Conservation (phyloP, 2,113 vertebrate species). For the Thamnaconus septentrionalis region DNA sequence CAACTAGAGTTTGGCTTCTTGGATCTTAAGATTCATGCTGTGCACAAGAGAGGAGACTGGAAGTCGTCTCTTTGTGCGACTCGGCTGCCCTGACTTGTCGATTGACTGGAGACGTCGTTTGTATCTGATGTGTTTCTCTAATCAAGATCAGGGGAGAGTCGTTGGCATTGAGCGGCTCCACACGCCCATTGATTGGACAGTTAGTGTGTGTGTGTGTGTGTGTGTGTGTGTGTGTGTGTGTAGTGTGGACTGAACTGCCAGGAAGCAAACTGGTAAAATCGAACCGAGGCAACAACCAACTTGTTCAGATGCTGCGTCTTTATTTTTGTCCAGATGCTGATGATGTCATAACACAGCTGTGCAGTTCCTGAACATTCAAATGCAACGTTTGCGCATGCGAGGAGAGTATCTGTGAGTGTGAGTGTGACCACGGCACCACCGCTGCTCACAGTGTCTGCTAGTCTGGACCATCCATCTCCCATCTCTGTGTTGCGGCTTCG, state of each 20-base stretch:
- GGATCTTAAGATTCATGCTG: not conserved
- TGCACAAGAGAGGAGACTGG: constrained; percentile 41
- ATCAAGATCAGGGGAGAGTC: constrained; percentile 95
- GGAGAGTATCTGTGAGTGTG: too few relatives aligned
- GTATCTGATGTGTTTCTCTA: constrained; percentile 81
- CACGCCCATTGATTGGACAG: constrained; percentile 83
- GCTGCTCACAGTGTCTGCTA: not conserved
- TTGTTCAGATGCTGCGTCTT: too few relatives aligned
- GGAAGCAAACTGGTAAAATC: constrained; percentile 16
- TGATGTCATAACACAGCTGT: too few relatives aligned
- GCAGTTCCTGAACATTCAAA: too few relatives aligned
- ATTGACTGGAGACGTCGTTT: constrained; percentile 95
- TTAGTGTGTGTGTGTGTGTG: constrained; percentile 66
- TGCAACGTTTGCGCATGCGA: too few relatives aligned
- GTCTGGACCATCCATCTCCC: constrained; percentile 3
- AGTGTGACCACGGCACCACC: too few relatives aligned
- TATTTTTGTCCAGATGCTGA: too few relatives aligned
- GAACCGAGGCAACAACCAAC: too few relatives aligned
- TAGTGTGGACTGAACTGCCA: constrained; percentile 67
- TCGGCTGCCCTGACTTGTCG: constrained; percentile 73
- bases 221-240: constrained; percentile 76
- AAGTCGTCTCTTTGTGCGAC: constrained; percentile 81
- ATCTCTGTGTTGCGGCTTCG: constrained; percentile 9
- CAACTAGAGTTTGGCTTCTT: constrained; percentile 44
- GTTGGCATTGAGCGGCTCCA: constrained; percentile 91